Percentiles rank a stretch among this genome's conserved stretches.
Evolutionary conservation across 1,140 invertebrate species (phyloP).

Genomic region (Drosophila rhopaloa): DNA sequence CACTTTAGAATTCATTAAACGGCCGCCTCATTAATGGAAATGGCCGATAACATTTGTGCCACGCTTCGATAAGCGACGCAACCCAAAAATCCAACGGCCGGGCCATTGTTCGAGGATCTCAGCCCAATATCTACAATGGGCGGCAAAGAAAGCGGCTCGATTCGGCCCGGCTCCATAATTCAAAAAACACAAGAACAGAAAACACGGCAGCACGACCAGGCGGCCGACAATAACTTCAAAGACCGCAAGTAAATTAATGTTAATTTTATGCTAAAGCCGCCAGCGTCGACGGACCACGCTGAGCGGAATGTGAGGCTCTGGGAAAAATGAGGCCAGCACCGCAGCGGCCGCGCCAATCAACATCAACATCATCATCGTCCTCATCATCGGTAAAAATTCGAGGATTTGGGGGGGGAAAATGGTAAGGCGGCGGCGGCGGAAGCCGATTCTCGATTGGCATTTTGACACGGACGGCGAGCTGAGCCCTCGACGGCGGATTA

Average conservation of each 20-base stretch:
- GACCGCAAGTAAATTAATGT: constrained; percentile 83
- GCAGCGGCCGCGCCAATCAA: constrained; percentile 66
- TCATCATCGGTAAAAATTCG: constrained; percentile 11
- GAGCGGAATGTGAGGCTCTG: constrained; percentile 45
- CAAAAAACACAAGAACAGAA: constrained; percentile 75
- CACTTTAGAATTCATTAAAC: constrained; percentile 83
- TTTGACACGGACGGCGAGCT: constrained; percentile 72
- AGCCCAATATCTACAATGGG: constrained; percentile 65
- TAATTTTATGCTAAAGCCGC: constrained; percentile 82
- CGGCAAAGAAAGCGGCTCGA: constrained; percentile 6
- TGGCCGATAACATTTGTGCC: constrained; percentile 81
- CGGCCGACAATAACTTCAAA: constrained; percentile 78
- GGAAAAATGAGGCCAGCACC: constrained; percentile 62
- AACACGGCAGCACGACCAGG: constrained; percentile 35
- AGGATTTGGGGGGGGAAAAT: not conserved
- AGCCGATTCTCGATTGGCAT: constrained; percentile 71
- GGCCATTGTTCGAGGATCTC: constrained; percentile 66
- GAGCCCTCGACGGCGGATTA: constrained; percentile 66
- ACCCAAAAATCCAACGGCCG: constrained; percentile 40
- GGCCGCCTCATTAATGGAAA: constrained; percentile 80
- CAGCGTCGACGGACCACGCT: constrained; percentile 41
- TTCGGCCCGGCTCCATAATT: constrained; percentile 65
- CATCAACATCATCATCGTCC: constrained; percentile 44
- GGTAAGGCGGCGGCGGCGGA: not conserved
- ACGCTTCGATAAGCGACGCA: constrained; percentile 76